Conservation (phyloP, 1,140 invertebrate genomes). For the Bombus impatiens region DNA sequence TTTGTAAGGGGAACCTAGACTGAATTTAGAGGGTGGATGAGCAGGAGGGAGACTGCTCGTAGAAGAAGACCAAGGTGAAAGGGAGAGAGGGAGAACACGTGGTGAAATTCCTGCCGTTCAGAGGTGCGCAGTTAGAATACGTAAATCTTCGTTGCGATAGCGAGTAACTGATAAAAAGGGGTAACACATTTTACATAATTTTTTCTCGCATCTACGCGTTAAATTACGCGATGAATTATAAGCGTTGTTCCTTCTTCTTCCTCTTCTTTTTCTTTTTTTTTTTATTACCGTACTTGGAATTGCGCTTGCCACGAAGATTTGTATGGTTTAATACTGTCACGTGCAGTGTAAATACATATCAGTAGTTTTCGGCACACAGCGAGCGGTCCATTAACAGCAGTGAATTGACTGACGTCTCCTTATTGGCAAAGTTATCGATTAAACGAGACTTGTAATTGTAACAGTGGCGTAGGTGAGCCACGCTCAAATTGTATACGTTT, state of each 20-base stretch:
- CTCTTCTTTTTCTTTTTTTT: neutral
- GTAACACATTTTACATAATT: conserved; percentile 11
- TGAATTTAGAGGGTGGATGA: conserved; percentile 51
- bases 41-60: conserved; percentile 51
- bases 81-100: conserved; percentile 40
- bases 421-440: conserved; percentile 28
- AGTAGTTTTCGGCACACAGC: conserved; percentile 12
- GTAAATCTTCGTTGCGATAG: conserved; percentile 18
- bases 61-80: conserved; percentile 51
- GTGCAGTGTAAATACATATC: neutral
- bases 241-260: no score
- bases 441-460: conserved; percentile 29
- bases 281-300: neutral
- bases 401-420: conserved; percentile 22
- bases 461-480: neutral
- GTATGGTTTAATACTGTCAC: neutral
- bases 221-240: neutral
- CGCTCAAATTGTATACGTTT: neutral
- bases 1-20: conserved; percentile 49
- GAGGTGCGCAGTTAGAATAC: conserved; percentile 56
- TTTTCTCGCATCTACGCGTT: neutral
- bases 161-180: conserved; percentile 10
- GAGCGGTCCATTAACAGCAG: conserved; percentile 1
- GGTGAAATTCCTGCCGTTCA: conserved; percentile 61
- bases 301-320: neutral